Base-by-base conservation (phyloP, 2,113 vertebrate genomes). In the Myiagra hebetior region DNA sequence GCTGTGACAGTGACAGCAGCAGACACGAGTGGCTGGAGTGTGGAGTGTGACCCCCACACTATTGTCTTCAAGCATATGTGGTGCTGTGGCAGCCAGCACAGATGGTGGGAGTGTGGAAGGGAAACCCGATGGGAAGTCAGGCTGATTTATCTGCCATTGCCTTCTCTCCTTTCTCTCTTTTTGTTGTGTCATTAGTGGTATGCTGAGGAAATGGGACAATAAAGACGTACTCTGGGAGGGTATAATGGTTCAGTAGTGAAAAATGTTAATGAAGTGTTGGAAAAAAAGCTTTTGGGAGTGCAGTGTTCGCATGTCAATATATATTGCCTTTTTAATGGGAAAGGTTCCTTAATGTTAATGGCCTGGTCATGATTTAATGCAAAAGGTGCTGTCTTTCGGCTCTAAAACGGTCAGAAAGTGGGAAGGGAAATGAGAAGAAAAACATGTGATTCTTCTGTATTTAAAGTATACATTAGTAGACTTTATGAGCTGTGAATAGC, bases 231-330 rank as follows among this genome's bases (percentile, higher is more conserved):
- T 81, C 78, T 67, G 59, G 64, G 72, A 89, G 50, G 39, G 9
- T 65, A 12, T 57, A 83, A 83, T 73, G 55, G 55, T 87, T 79
- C 82, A 70, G 27, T 9, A 17, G 63, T 87, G 75, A 94, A 91
- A 96, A 97, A 91, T 91, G 63, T 69, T 95, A 87, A 93, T 88
- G 82, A 93, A 47, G 47, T 77, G 59, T 26, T 83, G 89, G 56
- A 11, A 85, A 85, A 93, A 88, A 90, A 72, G 50, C 62, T 83
- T 95, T 73, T 42, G 85, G 81, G 74, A 69, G 21, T 39, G 42
- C 24, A 85, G 63, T 10, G 35, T 39, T 91, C 6, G 0, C 42
- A 37, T 93, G 64, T 96, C 87, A 63, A 60, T 96, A 67, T 83
- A 67, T 74, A 74, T 42, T 90, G 68, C 63, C 60, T 77, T 67